Conservation (phyloP, 2,888 invertebrate species). For the Microdon myrmicae region DNA sequence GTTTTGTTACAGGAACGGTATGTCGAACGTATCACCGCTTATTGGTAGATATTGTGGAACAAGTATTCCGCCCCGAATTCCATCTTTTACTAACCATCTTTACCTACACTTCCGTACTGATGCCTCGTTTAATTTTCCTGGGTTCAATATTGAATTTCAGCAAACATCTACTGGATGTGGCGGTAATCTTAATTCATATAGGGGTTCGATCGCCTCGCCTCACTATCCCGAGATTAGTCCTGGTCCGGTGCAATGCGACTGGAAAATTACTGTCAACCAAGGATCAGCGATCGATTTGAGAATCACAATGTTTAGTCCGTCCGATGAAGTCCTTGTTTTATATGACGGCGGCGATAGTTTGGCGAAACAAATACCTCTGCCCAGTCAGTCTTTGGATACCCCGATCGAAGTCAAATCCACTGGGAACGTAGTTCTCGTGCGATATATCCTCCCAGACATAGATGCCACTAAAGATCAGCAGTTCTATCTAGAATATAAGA, state of each 20-base stretch:
- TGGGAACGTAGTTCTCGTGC: conserved; percentile 58
- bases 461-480: conserved; percentile 34
- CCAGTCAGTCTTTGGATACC: conserved; percentile 51
- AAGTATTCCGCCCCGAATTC: conserved; percentile 72
- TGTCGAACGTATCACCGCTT: conserved; percentile 76
- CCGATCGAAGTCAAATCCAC: conserved; percentile 54
- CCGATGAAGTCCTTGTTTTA: conserved; percentile 70
- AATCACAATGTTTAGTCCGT: conserved; percentile 76
- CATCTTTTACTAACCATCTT: conserved; percentile 80
- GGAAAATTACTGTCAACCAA: conserved; percentile 78
- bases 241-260: conserved; percentile 80
- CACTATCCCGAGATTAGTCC: conserved; percentile 82
- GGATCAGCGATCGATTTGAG: conserved; percentile 76
- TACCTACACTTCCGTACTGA: conserved; percentile 83
- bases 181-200: conserved; percentile 76
- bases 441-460: conserved; percentile 54
- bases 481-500: conserved; percentile 59
- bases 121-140: conserved; percentile 69
- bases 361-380: conserved; percentile 52
- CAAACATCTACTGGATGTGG: conserved; percentile 81
- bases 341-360: conserved; percentile 58
- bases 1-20: conserved; percentile 76
- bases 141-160: conserved; percentile 80
- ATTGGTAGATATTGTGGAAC: conserved; percentile 83
- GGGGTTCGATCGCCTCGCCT: conserved; percentile 84